Conservation (phyloP, 2,113 vertebrate genomes). For the Hirundichthys speculiger region DNA sequence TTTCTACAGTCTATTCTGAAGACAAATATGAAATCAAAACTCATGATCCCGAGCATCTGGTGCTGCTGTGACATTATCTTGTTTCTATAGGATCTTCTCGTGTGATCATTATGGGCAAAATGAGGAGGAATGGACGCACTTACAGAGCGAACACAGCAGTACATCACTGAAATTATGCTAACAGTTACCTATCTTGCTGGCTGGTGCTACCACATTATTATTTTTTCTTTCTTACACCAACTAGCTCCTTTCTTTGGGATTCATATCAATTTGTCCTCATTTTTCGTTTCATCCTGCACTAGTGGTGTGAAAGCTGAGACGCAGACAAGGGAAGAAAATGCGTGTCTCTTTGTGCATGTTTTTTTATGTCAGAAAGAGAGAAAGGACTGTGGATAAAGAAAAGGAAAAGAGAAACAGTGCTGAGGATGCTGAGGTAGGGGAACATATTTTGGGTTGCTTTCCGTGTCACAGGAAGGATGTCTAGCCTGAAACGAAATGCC, state of each 20-base stretch:
- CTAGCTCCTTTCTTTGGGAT: conserved; percentile 49
- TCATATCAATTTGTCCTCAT: conserved; percentile 81
- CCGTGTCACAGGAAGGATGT: conserved; percentile 70
- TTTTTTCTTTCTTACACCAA: conserved; percentile 31
- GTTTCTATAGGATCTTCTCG: conserved; percentile 42
- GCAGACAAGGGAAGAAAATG: conserved; percentile 36
- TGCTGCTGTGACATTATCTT: conserved; percentile 35
- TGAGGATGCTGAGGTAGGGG: conserved; percentile 31
- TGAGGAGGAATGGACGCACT: conserved; percentile 56
- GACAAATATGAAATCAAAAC: no score
- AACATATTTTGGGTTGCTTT: conserved; percentile 58
- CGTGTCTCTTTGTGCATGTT: conserved; percentile 13
- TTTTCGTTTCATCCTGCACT: conserved; percentile 62
- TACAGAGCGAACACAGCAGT: conserved; percentile 39
- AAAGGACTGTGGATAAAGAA: conserved; percentile 13
- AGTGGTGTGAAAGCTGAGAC: conserved; percentile 56
- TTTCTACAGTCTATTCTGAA: background rate
- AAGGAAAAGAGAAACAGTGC: conserved; percentile 34
- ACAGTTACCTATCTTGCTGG: conserved; percentile 32
- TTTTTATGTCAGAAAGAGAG: conserved; percentile 35
- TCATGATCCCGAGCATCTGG: background rate
- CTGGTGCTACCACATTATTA: conserved; percentile 1
- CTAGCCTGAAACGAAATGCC: conserved; percentile 79
- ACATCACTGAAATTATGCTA: conserved; percentile 65
- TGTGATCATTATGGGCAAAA: conserved; percentile 39